Conservation (phyloP, 1,140 invertebrate genomes). For the Drosophila virilis region DNA sequence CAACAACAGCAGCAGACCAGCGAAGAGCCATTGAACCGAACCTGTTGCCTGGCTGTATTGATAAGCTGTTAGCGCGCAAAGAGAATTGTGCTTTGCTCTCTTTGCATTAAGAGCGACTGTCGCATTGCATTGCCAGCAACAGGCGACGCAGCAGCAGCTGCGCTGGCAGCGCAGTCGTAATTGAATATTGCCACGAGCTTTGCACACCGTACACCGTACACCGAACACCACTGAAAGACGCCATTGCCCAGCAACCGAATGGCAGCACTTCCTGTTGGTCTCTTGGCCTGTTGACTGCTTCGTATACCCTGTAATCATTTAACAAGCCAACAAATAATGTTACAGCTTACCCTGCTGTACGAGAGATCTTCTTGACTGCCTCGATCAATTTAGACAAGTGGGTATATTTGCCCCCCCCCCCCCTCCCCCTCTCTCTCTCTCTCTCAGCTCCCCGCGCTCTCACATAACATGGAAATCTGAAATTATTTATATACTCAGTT, state of each 20-base stretch:
- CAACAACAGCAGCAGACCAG: constrained; percentile 1
- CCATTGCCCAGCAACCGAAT: background rate
- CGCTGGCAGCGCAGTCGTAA: background rate
- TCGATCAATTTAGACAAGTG: no score
- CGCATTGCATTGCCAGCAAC: background rate
- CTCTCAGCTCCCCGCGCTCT: no score
- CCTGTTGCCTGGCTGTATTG: constrained; percentile 11
- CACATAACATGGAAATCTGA: no score
- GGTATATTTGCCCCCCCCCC: no score
- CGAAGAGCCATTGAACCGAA: constrained; percentile 35
- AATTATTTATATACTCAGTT: no score
- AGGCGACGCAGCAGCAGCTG: background rate
- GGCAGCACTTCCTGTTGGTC: constrained; percentile 1
- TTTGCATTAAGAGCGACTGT: constrained; percentile 10
- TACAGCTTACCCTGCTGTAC: no score
- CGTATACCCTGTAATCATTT: background rate
- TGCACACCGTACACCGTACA: constrained; percentile 3
- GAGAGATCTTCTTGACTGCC: no score
- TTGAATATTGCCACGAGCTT: background rate
- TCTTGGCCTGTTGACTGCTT: background rate
- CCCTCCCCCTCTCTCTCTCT: no score
- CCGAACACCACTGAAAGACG: constrained; percentile 5
- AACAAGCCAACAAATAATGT: no score
- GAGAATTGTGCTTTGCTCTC: background rate
- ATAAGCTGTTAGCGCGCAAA: constrained; percentile 9